A percentile compares a stretch with the other conserved stretches of the same genome.
These are phyloP conservation scores for Leptinotarsa rubiginosa DNA, from an alignment of 2,888 invertebrate genomes.

Conservation along the genomic window DNA sequence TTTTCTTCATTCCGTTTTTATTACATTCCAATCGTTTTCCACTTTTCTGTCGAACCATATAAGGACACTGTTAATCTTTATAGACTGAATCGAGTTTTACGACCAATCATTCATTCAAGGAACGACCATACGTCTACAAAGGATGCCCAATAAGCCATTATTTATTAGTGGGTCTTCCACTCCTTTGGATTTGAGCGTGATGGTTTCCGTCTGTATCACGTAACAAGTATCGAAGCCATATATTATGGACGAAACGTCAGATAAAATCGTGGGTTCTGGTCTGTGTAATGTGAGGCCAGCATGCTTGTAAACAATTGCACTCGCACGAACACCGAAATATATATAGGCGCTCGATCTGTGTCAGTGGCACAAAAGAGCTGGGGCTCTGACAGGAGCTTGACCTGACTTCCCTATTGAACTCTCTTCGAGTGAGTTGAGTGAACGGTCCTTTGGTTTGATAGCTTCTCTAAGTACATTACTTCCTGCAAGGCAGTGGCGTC, in stretches of 20 bases:
- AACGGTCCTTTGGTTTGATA: slow-evolving; percentile 31
- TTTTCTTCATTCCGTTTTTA: neutral
- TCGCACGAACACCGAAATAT: slow-evolving; percentile 48
- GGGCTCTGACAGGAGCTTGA: slow-evolving; percentile 42
- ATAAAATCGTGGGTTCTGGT: slow-evolving; percentile 46
- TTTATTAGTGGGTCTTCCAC: slow-evolving; percentile 37
- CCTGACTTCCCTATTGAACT: slow-evolving; percentile 50
- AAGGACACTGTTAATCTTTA: neutral
- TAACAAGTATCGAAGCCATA: slow-evolving; percentile 49
- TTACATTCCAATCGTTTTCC: neutral
- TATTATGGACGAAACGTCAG: slow-evolving; percentile 47
- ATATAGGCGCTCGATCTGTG: slow-evolving; percentile 35
- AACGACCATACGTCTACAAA: slow-evolving; percentile 32
- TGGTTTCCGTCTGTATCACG: slow-evolving; percentile 44
- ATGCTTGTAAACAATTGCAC: slow-evolving; percentile 51
- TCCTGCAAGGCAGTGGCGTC: neutral
- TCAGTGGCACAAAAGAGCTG: slow-evolving; percentile 45
- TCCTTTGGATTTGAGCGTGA: slow-evolving; percentile 39
- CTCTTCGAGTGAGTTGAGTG: slow-evolving; percentile 45
- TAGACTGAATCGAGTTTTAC: slow-evolving; percentile 26
- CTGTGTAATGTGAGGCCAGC: slow-evolving; percentile 47
- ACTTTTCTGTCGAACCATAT: neutral
- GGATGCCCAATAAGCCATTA: slow-evolving; percentile 38
- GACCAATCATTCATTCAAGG: slow-evolving; percentile 29
- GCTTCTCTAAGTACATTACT: neutral